Conservation (phyloP, 2,888 invertebrate genomes). For the Flexamia atlantica region DNA sequence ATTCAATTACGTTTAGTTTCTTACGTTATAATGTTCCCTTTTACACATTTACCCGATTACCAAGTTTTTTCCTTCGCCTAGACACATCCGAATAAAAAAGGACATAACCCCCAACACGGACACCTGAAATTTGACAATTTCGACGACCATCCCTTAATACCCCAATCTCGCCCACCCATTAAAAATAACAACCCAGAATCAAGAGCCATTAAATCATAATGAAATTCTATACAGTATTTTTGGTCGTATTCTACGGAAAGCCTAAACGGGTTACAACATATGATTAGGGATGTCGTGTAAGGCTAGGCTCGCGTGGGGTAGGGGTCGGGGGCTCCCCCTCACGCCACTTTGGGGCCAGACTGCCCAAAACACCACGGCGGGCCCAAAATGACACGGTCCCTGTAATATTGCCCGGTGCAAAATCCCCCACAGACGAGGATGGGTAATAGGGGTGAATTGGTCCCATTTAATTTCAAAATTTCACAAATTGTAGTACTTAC, state of each 20-base stretch:
- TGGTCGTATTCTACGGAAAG: slow-evolving; percentile 18
- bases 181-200: slow-evolving; percentile 37
- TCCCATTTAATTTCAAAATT: slow-evolving; percentile 41
- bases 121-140: slow-evolving; percentile 25
- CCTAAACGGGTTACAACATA: slow-evolving; percentile 26
- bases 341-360: slow-evolving; percentile 39
- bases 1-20: too few species aligned
- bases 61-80: too few species aligned
- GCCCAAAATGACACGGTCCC: slow-evolving; percentile 9
- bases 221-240: slow-evolving; percentile 31
- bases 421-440: background rate
- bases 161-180: slow-evolving; percentile 43
- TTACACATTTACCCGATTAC: too few species aligned
- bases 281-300: slow-evolving; percentile 52
- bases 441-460: slow-evolving; percentile 17
- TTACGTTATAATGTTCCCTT: too few species aligned
- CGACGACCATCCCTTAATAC: background rate
- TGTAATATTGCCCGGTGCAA: slow-evolving; percentile 24
- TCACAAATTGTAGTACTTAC: slow-evolving; percentile 20
- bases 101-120: background rate
- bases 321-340: slow-evolving; percentile 23
- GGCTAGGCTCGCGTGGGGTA: slow-evolving; percentile 41
- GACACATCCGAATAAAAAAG: background rate
- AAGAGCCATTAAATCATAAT: slow-evolving; percentile 32
- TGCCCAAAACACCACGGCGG: background rate